Conservation (phyloP, 2,797 vertebrate species). For the Phrynocephalus vlangalii region DNA sequence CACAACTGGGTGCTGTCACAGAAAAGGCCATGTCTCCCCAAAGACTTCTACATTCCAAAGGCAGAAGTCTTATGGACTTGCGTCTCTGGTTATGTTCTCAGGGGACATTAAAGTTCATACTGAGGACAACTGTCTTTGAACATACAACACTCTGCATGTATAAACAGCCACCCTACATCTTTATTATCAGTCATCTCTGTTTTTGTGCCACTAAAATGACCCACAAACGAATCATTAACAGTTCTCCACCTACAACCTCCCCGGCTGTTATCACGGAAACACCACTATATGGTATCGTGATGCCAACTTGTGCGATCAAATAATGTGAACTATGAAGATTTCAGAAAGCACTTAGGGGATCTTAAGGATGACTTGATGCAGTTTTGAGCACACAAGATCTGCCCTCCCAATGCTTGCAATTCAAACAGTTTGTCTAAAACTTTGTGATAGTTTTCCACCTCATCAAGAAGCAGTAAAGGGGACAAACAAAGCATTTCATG, state of each 20-base stretch:
- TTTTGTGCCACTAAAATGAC: neutral
- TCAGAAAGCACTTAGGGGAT: neutral
- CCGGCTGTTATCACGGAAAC: neutral
- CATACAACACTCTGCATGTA: neutral
- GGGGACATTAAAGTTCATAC: neutral
- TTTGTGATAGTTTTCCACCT: slow-evolving; percentile 49
- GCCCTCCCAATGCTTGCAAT: neutral
- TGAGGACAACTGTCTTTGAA: neutral
- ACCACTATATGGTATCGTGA: neutral
- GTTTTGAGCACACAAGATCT: slow-evolving; percentile 4
- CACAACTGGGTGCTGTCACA: no score
- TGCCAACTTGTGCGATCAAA: neutral
- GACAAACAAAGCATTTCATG: slow-evolving; percentile 56
- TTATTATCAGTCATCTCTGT: neutral
- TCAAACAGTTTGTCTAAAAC: slow-evolving; percentile 34
- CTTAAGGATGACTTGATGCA: neutral
- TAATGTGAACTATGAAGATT: neutral
- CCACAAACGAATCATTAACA: neutral
- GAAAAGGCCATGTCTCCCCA: neutral
- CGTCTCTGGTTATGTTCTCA: neutral
- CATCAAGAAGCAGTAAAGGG: slow-evolving; percentile 49
- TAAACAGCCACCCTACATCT: neutral
- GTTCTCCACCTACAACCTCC: neutral
- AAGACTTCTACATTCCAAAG: neutral
- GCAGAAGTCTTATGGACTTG: neutral